These are phyloP conservation scores for Anthrax anthrax DNA, from an alignment of 2,888 invertebrate species.

Conservation along the genomic window DNA sequence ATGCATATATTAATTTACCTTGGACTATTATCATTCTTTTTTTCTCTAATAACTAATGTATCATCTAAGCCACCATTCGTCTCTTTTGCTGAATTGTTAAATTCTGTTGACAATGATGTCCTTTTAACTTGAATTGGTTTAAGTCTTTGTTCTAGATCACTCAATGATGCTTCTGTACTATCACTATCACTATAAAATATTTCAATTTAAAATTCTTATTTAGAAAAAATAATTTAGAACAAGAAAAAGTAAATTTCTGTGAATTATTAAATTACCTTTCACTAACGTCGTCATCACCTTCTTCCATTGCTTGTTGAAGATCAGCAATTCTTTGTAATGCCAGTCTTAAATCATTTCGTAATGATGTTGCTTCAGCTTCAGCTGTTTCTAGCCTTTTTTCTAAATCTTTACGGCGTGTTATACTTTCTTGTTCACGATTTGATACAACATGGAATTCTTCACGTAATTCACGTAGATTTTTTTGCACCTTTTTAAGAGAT, in stretches of 20 bases:
- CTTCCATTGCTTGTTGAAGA: constrained; percentile 83
- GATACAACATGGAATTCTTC: constrained; percentile 61
- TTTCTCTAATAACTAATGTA: constrained; percentile 29
- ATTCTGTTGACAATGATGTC: constrained; percentile 15
- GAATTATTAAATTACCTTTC: constrained; percentile 24
- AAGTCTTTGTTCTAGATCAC: constrained; percentile 31
- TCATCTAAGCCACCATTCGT: constrained; percentile 18
- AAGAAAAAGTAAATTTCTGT: not conserved
- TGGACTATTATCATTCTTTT: constrained; percentile 30
- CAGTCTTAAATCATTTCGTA: constrained; percentile 68
- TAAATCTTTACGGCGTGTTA: constrained; percentile 57
- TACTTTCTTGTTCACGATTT: constrained; percentile 60
- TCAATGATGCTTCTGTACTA: constrained; percentile 23
- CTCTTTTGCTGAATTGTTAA: constrained; percentile 11
- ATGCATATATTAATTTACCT: constrained; percentile 23
- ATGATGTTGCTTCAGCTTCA: constrained; percentile 53
- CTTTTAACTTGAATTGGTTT: constrained; percentile 28
- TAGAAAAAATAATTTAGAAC: no score
- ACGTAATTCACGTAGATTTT: constrained; percentile 55
- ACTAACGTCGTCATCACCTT: constrained; percentile 50
- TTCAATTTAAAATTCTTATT: not conserved
- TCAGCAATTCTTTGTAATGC: constrained; percentile 83
- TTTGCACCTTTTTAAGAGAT: constrained; percentile 55
- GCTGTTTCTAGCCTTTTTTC: constrained; percentile 59
- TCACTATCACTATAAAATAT: constrained; percentile 13